These are phyloP conservation scores for Megamerina dolium DNA, from an alignment of 2,888 invertebrate species.

Conservation along the genomic window DNA sequence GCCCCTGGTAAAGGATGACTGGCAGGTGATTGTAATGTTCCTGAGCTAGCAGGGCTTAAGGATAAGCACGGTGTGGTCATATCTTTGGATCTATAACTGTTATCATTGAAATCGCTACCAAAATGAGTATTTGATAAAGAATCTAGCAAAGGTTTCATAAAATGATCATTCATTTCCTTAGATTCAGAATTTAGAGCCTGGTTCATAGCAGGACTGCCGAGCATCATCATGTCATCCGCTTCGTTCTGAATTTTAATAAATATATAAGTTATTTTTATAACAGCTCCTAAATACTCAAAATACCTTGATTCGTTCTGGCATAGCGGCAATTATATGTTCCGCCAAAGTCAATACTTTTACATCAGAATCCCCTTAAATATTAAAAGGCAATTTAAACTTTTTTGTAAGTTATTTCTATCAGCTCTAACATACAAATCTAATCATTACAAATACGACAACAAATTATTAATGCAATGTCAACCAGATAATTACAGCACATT, in stretches of 20 bases:
- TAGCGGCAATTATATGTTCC: constrained; percentile 96
- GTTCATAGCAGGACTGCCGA: constrained; percentile 56
- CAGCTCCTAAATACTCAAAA: neutral
- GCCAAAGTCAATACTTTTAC: constrained; percentile 87
- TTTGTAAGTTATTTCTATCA: neutral
- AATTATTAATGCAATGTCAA: too few relatives aligned
- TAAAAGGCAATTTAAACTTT: neutral
- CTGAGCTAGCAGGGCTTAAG: constrained; percentile 74
- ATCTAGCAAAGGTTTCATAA: constrained; percentile 70
- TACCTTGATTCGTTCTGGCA: constrained; percentile 96
- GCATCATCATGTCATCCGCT: constrained; percentile 63
- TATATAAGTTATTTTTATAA: constrained; percentile 1
- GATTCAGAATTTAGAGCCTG: constrained; percentile 49
- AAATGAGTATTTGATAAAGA: constrained; percentile 60
- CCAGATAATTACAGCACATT: too few relatives aligned
- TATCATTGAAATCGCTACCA: constrained; percentile 70
- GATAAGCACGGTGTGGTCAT: constrained; percentile 80
- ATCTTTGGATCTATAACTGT: constrained; percentile 71
- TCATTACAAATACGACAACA: too few relatives aligned
- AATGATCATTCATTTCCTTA: constrained; percentile 57
- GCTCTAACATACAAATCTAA: too few relatives aligned
- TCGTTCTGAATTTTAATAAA: constrained; percentile 57
- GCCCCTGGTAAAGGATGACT: constrained; percentile 61
- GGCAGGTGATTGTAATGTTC: constrained; percentile 70
- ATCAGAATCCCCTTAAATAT: constrained; percentile 81